Percentiles rank a stretch among this genome's conserved stretches.
phyloP scores from a whole-genome alignment of 2,113 vertebrate genomes.

The Chaetops frenatus region DNA sequence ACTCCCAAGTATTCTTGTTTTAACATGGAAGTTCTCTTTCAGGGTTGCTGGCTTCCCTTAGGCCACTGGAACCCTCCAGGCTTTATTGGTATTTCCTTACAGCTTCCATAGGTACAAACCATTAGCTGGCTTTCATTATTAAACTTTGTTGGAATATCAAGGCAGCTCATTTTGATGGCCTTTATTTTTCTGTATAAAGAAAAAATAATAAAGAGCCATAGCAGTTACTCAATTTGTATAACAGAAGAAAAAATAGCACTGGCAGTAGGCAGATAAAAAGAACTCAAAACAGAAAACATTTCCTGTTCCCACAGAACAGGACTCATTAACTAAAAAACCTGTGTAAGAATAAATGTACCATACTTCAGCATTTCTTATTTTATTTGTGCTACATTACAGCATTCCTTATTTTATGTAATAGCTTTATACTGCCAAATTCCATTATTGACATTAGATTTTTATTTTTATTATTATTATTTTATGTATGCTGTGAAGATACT shows the following conservation, averaged over 20 bases:
- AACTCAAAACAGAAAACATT: background rate
- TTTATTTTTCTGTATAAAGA: background rate
- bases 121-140: background rate
- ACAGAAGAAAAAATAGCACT: background rate
- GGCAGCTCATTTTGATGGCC: background rate
- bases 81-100: background rate
- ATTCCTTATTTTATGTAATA: background rate
- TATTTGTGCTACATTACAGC: background rate
- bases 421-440: background rate
- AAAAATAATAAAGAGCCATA: background rate
- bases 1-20: background rate
- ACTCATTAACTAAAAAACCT: background rate
- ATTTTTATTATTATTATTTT: background rate
- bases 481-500: background rate
- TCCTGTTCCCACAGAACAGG: background rate
- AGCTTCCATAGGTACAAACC: background rate
- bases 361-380: background rate
- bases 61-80: background rate
- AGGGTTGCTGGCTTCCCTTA: background rate
- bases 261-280: background rate
- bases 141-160: background rate
- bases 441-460: background rate
- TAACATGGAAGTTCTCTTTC: background rate
- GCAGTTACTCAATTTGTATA: background rate
- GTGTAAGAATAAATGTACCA: background rate